Percentiles rank a stretch among this genome's conserved stretches.
Evolutionary conservation across 1,140 invertebrate genomes (phyloP).

Genomic region (Brachionus rubens): DNA sequence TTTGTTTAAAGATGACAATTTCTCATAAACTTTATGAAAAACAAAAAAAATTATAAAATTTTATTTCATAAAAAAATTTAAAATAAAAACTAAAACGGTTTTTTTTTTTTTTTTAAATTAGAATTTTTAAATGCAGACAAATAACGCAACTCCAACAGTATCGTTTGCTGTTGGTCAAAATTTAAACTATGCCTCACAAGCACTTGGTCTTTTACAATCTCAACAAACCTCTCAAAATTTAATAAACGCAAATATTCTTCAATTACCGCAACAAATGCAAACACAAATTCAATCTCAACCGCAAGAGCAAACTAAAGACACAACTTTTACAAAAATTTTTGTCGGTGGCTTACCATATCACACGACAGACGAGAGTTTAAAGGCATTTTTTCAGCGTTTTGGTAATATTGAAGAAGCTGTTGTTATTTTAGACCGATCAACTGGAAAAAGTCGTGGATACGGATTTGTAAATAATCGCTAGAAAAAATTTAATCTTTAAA

Average conservation of each 20-base stretch:
- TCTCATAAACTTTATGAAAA: slow-evolving; percentile 7
- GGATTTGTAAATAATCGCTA: slow-evolving; percentile 77
- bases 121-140: slow-evolving; percentile 16
- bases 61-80: neutral
- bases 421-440: slow-evolving; percentile 93
- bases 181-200: neutral
- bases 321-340: slow-evolving; percentile 87
- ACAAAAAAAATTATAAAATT: neutral
- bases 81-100: neutral
- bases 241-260: neutral
- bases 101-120: slow-evolving; percentile 14
- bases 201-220: neutral
- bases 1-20: slow-evolving; percentile 30
- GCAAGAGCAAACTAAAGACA: slow-evolving; percentile 69
- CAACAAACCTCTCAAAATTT: neutral
- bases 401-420: slow-evolving; percentile 96
- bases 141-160: neutral
- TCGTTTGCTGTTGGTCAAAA: neutral
- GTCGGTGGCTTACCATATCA: slow-evolving; percentile 76
- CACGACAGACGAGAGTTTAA: slow-evolving; percentile 88
- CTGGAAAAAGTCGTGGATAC: slow-evolving; percentile 92
- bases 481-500: no score
- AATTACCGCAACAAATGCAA: no score
- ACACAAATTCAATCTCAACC: no score
- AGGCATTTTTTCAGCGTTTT: slow-evolving; percentile 92